Conservation (phyloP, 2,113 vertebrate species). For the Dromaius novaehollandiae region DNA sequence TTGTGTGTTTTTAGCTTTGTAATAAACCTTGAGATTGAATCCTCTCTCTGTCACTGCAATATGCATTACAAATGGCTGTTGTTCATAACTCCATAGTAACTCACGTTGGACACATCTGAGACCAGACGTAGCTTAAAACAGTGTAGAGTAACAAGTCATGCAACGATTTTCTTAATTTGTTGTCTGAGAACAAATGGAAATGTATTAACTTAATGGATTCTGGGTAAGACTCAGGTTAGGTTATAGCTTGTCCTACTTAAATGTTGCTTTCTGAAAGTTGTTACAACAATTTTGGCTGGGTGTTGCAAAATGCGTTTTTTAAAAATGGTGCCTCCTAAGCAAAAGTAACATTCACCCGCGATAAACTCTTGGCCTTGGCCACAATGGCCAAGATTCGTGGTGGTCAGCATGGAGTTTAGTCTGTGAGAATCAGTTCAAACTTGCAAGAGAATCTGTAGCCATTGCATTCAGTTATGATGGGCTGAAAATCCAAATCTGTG, state of each 20-base stretch:
- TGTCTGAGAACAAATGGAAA: not conserved
- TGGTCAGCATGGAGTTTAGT: not conserved
- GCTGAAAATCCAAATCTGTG: not conserved
- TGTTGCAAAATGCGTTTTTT: not conserved
- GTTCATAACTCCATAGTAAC: not conserved
- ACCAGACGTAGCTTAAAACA: not conserved
- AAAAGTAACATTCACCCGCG: not conserved
- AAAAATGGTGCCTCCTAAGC: not conserved
- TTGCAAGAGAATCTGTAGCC: not conserved
- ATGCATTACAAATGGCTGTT: not conserved
- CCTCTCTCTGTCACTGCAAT: not conserved
- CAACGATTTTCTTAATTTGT: not conserved
- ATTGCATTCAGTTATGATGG: fast-evolving
- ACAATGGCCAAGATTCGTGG: not conserved
- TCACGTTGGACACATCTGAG: not conserved
- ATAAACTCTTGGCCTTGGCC: not conserved
- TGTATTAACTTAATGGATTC: not conserved
- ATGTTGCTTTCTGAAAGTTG: not conserved
- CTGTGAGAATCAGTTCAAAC: not conserved
- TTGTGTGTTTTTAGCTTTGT: not conserved
- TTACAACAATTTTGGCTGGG: not conserved
- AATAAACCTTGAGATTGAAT: not conserved
- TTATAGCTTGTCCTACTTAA: not conserved
- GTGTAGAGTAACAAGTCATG: not conserved
- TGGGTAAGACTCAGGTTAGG: not conserved